These are phyloP conservation scores for Brachypodius melanocephalos DNA, from an alignment of 2,113 vertebrate genomes.

Conservation along the genomic window DNA sequence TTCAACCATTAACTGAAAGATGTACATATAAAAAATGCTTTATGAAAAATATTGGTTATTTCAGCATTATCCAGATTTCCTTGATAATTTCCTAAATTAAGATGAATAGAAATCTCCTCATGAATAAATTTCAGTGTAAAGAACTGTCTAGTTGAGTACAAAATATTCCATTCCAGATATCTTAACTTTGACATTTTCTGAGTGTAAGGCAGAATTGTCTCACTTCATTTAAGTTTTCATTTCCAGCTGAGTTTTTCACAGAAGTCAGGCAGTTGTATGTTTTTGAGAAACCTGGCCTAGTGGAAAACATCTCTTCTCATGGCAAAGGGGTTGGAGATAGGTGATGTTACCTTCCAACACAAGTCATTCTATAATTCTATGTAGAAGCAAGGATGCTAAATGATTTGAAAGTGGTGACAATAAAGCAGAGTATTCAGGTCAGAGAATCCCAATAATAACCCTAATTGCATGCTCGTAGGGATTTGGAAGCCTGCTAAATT, in stretches of 20 bases:
- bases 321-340: rapidly evolving
- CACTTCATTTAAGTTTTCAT: neutral
- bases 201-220: neutral
- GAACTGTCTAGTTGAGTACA: neutral
- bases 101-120: neutral
- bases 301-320: neutral
- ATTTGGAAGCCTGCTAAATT: neutral
- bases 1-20: neutral
- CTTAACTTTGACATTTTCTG: neutral
- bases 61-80: neutral
- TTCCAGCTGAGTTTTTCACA: neutral
- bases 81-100: neutral
- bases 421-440: neutral
- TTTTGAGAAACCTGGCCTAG: neutral
- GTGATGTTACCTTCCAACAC: neutral
- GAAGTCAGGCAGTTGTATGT: neutral
- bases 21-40: neutral
- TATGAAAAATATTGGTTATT: neutral
- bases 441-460: neutral
- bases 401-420: neutral
- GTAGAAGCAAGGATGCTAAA: neutral
- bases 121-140: neutral
- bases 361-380: neutral
- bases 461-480: rapidly evolving
- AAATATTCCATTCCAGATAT: neutral